Evolutionary conservation across 2,888 invertebrate species (phyloP).

Genomic region (Sarcophaga carnaria): DNA sequence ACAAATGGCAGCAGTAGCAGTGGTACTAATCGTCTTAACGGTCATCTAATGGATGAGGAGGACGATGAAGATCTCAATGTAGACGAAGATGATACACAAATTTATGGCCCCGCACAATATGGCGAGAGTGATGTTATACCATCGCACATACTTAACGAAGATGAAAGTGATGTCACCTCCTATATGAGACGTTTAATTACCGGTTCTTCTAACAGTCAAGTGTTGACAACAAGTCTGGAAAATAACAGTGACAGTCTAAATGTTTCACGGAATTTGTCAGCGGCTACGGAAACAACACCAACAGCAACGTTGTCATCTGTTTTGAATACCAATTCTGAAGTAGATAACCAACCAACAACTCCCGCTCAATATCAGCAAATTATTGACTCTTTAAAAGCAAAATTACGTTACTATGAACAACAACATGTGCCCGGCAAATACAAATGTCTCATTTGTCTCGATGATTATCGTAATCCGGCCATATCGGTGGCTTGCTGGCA

Average conservation of each 20-base stretch:
- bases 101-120: conserved; percentile 94
- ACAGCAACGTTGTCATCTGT: neutral
- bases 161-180: conserved; percentile 76
- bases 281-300: neutral
- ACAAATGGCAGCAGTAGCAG: conserved; percentile 70
- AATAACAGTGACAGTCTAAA: conserved; percentile 40
- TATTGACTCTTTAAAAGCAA: conserved; percentile 88
- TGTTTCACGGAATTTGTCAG: neutral
- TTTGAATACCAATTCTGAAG: conserved; percentile 16
- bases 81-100: conserved; percentile 92
- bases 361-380: conserved; percentile 78
- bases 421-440: conserved; percentile 85
- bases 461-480: conserved; percentile 91
- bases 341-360: conserved; percentile 58
- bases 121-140: conserved; percentile 87
- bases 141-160: conserved; percentile 78
- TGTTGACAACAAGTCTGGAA: conserved; percentile 7
- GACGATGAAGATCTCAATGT: conserved; percentile 91
- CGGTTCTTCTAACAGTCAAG: conserved; percentile 64
- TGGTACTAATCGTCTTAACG: conserved; percentile 48
- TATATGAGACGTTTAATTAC: conserved; percentile 79
- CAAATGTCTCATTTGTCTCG: conserved; percentile 95
- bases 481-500: conserved; percentile 98
- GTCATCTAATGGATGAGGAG: conserved; percentile 78
- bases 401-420: conserved; percentile 89